Evolutionary conservation across 2,113 vertebrate species (phyloP), one percentile per base, ranked within the genome.

Genomic region (Pan paniscus): DNA sequence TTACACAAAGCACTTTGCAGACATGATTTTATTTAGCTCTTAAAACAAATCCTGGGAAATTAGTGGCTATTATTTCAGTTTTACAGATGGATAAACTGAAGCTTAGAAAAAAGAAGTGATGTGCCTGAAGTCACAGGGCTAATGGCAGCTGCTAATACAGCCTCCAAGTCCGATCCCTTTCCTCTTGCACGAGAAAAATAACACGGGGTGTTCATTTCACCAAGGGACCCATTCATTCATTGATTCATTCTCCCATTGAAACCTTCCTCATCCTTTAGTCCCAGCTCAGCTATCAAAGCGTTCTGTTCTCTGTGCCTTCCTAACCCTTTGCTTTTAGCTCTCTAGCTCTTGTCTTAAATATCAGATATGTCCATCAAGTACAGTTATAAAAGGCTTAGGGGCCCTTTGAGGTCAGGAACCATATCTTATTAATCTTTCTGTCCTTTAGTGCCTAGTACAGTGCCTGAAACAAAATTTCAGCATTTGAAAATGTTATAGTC

Each of bases 21-120:
- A 88, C 57, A 43, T 59, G 27, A 75, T 50, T 91, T 93, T 82
- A 90, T 89, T 89, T 89, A 48, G 84, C 76, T 35, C 27, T 89
- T 89, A 81, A 94, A 79, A 57, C 6, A 79, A 50, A 92, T 43
- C 17, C 94, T 25, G 8, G 27, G 48, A 93, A 61, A 57, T 82
- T 35, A 89, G 48, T 59, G 43, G 48, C 81, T 70, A 68, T 40
- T 23, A 46, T 55, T 83, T 61, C 55, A 61, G 16, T 35, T 73
- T 83, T 76, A 84, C 61, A 88, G 52, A 81, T 57, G 40, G 59
- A 89, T 23, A 85, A 73, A 89, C 46, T 75, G 80, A 94, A 57
- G 14, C 12, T 23, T 57, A 50, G 27, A 68, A n/a, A 76, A 73
- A 43, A 11, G 8, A 89, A 92, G 40, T 40, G 35, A 80, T 32